Conservation (phyloP, 2,888 invertebrate species). For the Nezara viridula region DNA sequence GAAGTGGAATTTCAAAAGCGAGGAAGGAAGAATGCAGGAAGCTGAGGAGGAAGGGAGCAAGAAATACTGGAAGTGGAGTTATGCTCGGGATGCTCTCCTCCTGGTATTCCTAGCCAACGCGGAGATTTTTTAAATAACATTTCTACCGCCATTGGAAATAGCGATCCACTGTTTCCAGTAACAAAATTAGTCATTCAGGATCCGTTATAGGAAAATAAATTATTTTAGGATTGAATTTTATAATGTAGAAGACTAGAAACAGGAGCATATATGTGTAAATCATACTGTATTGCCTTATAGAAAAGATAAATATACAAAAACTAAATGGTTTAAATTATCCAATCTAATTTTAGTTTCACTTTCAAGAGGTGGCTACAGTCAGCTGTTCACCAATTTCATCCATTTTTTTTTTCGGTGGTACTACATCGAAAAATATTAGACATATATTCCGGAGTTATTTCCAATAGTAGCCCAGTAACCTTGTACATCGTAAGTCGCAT, state of each 20-base stretch:
- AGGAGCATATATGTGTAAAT: too few species aligned
- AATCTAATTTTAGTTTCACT: too few species aligned
- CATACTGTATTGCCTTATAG: too few species aligned
- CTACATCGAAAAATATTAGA: too few species aligned
- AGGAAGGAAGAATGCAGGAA: slow-evolving; percentile 25
- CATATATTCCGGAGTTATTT: too few species aligned
- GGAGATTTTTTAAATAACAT: slow-evolving; percentile 18
- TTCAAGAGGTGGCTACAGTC: too few species aligned
- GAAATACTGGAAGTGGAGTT: slow-evolving; percentile 25
- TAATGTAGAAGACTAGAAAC: neutral
- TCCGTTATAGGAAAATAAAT: neutral
- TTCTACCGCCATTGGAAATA: neutral
- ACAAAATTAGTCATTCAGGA: neutral
- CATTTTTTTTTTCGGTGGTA: too few species aligned
- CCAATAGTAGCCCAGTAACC: too few species aligned
- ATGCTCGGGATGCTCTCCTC: neutral
- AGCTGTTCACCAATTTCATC: too few species aligned
- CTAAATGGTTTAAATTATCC: too few species aligned
- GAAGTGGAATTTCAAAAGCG: neutral
- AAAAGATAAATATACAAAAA: too few species aligned
- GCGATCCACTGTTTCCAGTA: neutral
- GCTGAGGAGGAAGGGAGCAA: neutral
- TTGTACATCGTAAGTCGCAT: too few species aligned
- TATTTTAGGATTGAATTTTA: neutral
- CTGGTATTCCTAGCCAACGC: neutral